phyloP scores from a whole-genome alignment of 2,888 invertebrate species.

The Drosophila mettleri region DNA sequence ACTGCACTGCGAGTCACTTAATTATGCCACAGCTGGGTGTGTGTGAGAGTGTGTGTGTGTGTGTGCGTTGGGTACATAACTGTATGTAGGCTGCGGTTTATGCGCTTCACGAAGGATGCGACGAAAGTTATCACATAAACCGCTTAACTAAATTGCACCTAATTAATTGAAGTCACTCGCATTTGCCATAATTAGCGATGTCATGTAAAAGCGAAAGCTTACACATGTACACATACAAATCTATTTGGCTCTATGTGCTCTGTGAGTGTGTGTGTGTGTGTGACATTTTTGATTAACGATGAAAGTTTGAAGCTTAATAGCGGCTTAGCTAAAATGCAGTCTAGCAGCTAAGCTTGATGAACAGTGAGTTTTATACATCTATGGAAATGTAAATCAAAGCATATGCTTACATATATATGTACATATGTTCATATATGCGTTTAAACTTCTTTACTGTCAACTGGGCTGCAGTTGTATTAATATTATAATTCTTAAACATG shows the following conservation, averaged over 20 bases:
- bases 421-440: not conserved
- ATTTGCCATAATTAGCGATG: conserved; percentile 55
- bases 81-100: conserved; percentile 45
- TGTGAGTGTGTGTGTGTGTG: conserved; percentile 2
- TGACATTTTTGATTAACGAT: conserved; percentile 42
- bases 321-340: conserved; percentile 18
- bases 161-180: conserved; percentile 69
- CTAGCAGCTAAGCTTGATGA: conserved; percentile 11
- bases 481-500: not conserved
- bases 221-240: conserved; percentile 9
- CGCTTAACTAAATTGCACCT: conserved; percentile 71
- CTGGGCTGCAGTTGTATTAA: no score
- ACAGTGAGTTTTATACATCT: not conserved
- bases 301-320: conserved; percentile 36
- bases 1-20: conserved; percentile 41
- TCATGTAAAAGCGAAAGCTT: conserved; percentile 50
- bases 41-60: conserved; percentile 1
- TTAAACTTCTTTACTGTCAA: not conserved
- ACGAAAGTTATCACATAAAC: conserved; percentile 64
- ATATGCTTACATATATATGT: not conserved
- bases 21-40: conserved; percentile 33
- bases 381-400: no score
- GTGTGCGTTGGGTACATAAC: conserved; percentile 3
- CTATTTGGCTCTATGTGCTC: not conserved
- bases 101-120: conserved; percentile 33